A percentile compares a stretch with the other conserved stretches of the same genome.
Conservation (phyloP, 2,888 invertebrate genomes). For the Colletes collaris region DNA sequence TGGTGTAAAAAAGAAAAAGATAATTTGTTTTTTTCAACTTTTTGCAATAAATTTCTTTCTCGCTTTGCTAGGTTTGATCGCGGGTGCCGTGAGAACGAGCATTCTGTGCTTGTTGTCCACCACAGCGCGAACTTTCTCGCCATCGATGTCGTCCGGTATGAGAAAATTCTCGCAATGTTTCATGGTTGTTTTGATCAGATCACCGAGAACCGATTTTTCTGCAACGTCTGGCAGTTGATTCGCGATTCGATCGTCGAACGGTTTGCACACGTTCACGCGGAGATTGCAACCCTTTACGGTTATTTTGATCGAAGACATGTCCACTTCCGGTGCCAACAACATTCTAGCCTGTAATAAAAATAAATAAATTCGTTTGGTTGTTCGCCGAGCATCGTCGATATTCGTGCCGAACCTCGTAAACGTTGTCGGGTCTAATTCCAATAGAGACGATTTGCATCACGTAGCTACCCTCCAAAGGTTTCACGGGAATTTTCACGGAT, state of each 20-base stretch:
- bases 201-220: conserved; percentile 55
- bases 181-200: conserved; percentile 52
- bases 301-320: conserved; percentile 71
- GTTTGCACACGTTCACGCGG: conserved; percentile 63
- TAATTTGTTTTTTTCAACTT: conserved; percentile 1
- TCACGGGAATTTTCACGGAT: conserved; percentile 31
- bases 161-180: conserved; percentile 70
- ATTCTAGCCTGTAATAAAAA: conserved; percentile 60
- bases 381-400: not conserved
- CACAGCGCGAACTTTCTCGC: conserved; percentile 67
- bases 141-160: conserved; percentile 68
- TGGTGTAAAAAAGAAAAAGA: not conserved
- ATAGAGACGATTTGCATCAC: conserved; percentile 67
- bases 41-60: conserved; percentile 35
- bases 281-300: conserved; percentile 72
- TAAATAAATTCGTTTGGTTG: not conserved
- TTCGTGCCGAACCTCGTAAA: conserved; percentile 66
- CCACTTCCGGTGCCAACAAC: conserved; percentile 67
- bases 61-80: conserved; percentile 55
- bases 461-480: conserved; percentile 52
- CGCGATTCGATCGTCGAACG: conserved; percentile 55
- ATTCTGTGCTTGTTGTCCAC: conserved; percentile 66
- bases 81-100: conserved; percentile 69
- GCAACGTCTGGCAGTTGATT: conserved; percentile 50
- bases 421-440: conserved; percentile 66